Evolutionary conservation across 2,888 invertebrate genomes (phyloP).

Genomic region (Dryococelus australis): DNA sequence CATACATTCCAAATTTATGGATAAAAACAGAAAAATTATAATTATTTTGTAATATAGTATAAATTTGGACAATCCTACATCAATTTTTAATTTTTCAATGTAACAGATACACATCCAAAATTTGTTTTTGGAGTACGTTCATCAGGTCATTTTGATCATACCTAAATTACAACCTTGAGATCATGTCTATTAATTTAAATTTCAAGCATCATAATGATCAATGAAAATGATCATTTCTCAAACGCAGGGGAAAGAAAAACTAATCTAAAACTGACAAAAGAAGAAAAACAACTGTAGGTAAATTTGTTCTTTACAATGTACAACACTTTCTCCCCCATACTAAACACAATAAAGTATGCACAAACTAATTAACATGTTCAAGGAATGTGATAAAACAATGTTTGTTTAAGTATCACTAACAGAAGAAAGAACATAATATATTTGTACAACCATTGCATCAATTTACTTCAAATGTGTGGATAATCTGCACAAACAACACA

Average conservation of each 20-base stretch:
- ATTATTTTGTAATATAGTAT: background rate
- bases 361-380: background rate
- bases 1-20: background rate
- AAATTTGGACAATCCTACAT: background rate
- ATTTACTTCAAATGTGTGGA: background rate
- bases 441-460: slow-evolving; percentile 19
- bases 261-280: background rate
- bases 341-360: background rate
- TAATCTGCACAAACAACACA: background rate
- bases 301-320: background rate
- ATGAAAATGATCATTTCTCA: background rate
- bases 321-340: too few relatives aligned
- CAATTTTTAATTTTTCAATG: background rate
- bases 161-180: background rate
- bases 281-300: background rate
- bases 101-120: background rate
- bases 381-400: slow-evolving; percentile 19
- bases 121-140: background rate
- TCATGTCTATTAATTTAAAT: background rate
- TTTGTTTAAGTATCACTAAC: background rate
- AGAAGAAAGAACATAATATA: slow-evolving; percentile 4
- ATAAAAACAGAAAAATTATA: background rate
- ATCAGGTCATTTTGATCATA: background rate
- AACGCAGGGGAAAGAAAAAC: background rate
- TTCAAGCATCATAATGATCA: background rate